These are phyloP conservation scores for Andricus curvator DNA, from an alignment of 2,888 invertebrate species.

Conservation along the genomic window DNA sequence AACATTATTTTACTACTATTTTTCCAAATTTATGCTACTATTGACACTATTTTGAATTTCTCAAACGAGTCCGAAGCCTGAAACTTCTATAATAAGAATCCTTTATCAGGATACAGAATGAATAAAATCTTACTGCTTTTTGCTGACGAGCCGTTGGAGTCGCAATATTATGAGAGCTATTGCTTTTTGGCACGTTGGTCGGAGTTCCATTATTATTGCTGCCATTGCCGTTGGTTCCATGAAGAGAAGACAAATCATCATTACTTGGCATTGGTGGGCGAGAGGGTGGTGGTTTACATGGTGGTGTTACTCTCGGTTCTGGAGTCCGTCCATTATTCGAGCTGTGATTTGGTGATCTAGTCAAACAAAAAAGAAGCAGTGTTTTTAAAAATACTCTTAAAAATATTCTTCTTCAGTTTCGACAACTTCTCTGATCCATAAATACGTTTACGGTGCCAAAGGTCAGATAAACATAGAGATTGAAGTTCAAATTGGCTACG, in stretches of 20 bases:
- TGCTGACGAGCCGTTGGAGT: conserved; percentile 73
- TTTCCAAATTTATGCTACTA: no score
- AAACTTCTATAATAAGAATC: no score
- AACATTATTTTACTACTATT: no score
- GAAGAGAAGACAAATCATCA: conserved; percentile 62
- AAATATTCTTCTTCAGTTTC: not conserved
- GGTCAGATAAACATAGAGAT: no score
- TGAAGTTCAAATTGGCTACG: no score
- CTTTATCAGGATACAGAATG: not conserved
- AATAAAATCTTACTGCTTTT: conserved; percentile 70
- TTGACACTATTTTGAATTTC: no score
- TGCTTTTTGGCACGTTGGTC: conserved; percentile 73
- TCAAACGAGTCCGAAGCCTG: no score
- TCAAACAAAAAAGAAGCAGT: not conserved
- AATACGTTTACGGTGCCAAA: no score
- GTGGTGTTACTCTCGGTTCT: conserved; percentile 72
- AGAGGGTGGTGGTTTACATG: conserved; percentile 75
- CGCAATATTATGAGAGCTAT: conserved; percentile 72
- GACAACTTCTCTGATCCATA: no score
- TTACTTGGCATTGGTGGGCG: conserved; percentile 73
- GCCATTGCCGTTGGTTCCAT: conserved; percentile 61
- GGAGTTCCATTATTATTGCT: conserved; percentile 64
- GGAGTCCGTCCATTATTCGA: conserved; percentile 71
- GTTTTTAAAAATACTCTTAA: not conserved
- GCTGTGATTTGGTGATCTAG: conserved; percentile 67